Base-by-base conservation (phyloP, 2,113 vertebrate species). In the Chaenogobius annularis region DNA sequence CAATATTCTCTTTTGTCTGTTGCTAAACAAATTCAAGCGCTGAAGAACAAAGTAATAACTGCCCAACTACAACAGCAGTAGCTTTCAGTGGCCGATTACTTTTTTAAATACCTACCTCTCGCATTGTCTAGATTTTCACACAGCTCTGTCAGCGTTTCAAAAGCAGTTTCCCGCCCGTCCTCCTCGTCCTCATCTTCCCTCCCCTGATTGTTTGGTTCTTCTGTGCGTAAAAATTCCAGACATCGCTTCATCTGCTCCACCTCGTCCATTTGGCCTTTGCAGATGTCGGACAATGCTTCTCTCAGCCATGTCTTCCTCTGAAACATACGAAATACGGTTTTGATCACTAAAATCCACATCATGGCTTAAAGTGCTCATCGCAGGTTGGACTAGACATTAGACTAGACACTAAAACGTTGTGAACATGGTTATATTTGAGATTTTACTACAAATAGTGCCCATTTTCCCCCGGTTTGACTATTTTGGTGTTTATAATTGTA, bases 61-160 rank as follows among this genome's bases (percentile, higher is more conserved):
- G n/a, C n/a, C n/a, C n/a, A n/a, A n/a, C n/a, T n/a, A 35, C 35
- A 35, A 35, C 35, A 40, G 37, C 37, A 5, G 37, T 40, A 7
- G 37, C 37, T 40, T 9, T 40, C 37, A 40, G 37, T 40, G 37
- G 37, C 37, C 6, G 37, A 40, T 40, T 40, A 6, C 5, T 40
- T 40, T 40, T 40, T 40, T 40, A 40, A 40, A 7, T 40, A 88
- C 85, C 40, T 76, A 97, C 96, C 96, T 93, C 95, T 87, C 0
- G 96, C 96, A 2, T 97, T 96, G 89, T 97, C 96, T 82, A 97
- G 88, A 77, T 96, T 97, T 75, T 96, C 96, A 76, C 95, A 97
- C 73, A 96, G 85, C 56, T 97, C 95, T 0, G 94, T 94, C 68
- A 97, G 87, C 19, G 94, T 44, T 80, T 96, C 95, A 68, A 97